Conservation (phyloP, 2,797 vertebrate genomes). For the Peromyscus attwateri region DNA sequence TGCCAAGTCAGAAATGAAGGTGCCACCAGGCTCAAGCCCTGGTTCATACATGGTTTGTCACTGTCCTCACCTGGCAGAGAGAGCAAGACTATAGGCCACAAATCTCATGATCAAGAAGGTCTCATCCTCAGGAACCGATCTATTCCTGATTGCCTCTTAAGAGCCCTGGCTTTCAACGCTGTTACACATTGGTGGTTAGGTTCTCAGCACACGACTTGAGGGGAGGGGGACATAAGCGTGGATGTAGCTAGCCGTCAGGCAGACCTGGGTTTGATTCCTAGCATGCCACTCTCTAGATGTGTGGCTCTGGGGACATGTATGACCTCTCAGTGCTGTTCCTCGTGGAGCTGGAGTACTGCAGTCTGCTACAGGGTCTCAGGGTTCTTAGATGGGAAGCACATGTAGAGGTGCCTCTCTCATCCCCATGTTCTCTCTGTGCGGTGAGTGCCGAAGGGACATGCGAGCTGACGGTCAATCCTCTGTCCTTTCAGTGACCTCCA, state of each 20-base stretch:
- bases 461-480: fast-evolving
- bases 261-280: neutral
- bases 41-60: neutral
- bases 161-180: neutral
- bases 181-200: neutral
- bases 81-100: neutral
- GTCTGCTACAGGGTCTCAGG: neutral
- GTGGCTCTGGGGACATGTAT: neutral
- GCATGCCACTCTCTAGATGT: neutral
- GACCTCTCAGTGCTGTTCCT: neutral
- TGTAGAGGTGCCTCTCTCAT: fast-evolving
- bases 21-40: neutral
- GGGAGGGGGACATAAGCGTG: neutral
- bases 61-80: neutral
- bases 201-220: neutral
- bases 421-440: neutral
- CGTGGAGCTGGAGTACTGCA: neutral
- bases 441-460: fast-evolving
- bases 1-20: neutral
- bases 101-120: neutral
- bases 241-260: neutral
- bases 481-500: slow-evolving; percentile 93
- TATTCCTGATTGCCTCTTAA: neutral
- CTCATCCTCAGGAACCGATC: neutral
- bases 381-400: fast-evolving